Evolutionary conservation across 2,113 vertebrate genomes (phyloP), one percentile per base, ranked within the genome.

Genomic region (Oplegnathus fasciatus): DNA sequence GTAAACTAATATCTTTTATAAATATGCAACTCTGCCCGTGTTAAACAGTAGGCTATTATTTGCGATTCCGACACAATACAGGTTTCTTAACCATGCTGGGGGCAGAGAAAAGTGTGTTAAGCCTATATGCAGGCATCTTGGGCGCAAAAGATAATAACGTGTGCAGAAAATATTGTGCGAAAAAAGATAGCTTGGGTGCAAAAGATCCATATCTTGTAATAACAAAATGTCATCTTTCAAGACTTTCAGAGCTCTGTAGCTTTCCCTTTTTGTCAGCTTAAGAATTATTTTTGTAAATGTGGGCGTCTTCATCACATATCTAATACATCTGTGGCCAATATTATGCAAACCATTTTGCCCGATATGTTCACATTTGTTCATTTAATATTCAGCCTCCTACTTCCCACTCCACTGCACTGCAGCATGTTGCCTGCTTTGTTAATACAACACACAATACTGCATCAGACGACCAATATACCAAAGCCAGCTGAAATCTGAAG

Each of bases 341-440:
- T 75, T 40, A 57, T 75, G 64, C 44, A 70, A 73, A 79, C 52
- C 42, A 62, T 30, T 71, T 62, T 57, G 30, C 30, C 26, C 1
- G 14, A 61, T 67, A n/a, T 62, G 30, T 75, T 68, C 75, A 61
- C 61, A 61, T 57, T 74, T 75, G 57, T 69, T 72, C 44, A 79
- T 85, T 85, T 68, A 58, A 65, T 69, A 82, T 80, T 87, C 75
- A 65, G 54, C 71, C 60, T 80, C 82, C 71, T 50, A 72, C 78
- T 67, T 72, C 58, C 42, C 58, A 50, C 74, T 72, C 50, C 60
- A 6, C 30, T 81, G 48, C 61, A 66, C 58, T 48, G 62, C 68
- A 40, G 55, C 50, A 54, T 26, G 42, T 30, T 34, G 20, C 5
- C 50, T 52, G 66, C 48, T 79, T 61, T 80, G 74, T 57, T 37